Conservation (phyloP, 53 echinoderm and acorn worm genomes). For the Echinometra lucunter region DNA sequence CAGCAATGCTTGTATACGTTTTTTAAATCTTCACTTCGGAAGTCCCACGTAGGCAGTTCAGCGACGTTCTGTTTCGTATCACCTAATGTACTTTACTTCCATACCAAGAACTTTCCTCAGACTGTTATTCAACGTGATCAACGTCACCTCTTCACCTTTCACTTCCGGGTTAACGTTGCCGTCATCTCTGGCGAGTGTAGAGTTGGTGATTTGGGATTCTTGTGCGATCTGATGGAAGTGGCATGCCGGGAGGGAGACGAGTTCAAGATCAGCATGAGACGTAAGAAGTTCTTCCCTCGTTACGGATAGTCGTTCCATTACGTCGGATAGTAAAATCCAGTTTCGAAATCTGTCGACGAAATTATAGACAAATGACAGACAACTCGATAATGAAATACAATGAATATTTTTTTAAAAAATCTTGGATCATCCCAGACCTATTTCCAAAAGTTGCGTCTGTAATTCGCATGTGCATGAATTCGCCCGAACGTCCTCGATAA, state of each 20-base stretch:
- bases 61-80: not conserved
- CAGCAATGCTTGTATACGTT: not conserved
- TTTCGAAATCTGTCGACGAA: conserved; percentile 49
- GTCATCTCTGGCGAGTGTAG: conserved; percentile 35
- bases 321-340: conserved; percentile 47
- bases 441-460: too few species aligned
- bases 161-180: conserved; percentile 20
- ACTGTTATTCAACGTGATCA: conserved; percentile 47
- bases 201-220: conserved; percentile 53
- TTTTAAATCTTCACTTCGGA: not conserved
- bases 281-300: not conserved
- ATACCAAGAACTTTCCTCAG: conserved; percentile 46
- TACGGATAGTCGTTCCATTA: conserved; percentile 37
- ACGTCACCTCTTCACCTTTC: conserved; percentile 48
- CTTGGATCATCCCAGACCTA: not conserved
- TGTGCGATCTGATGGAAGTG: conserved; percentile 48
- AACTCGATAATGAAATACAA: not conserved
- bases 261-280: not conserved
- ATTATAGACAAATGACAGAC: not conserved
- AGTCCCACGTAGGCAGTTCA: not conserved
- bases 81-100: conserved; percentile 51
- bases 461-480: too few species aligned
- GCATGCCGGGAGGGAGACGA: not conserved
- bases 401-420: not conserved
- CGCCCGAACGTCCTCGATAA: too few species aligned